Conservation (phyloP, 1,140 invertebrate genomes). For the Camponotus pennsylvanicus region DNA sequence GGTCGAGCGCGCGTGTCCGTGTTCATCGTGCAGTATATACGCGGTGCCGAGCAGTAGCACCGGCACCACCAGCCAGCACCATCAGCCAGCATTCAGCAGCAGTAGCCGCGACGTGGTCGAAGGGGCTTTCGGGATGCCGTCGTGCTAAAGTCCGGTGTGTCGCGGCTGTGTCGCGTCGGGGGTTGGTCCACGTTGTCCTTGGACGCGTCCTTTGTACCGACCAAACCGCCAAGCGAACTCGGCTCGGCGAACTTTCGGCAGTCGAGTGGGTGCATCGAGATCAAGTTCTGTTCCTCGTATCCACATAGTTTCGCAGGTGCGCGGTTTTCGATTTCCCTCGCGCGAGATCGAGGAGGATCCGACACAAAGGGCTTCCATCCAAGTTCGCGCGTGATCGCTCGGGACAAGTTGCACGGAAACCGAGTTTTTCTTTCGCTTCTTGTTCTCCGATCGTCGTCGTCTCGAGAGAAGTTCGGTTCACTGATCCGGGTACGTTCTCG, state of each 20-base stretch:
- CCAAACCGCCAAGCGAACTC: not conserved
- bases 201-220: not conserved
- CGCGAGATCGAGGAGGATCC: not conserved
- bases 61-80: slow-evolving; percentile 74
- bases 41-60: slow-evolving; percentile 73
- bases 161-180: slow-evolving; percentile 64
- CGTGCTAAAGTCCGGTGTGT: slow-evolving; percentile 66
- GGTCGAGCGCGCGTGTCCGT: slow-evolving; percentile 73
- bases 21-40: slow-evolving; percentile 72
- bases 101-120: slow-evolving; percentile 71
- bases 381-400: slow-evolving; percentile 54
- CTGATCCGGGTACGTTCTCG: slow-evolving; percentile 20
- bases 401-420: slow-evolving; percentile 26
- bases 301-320: slow-evolving; percentile 33
- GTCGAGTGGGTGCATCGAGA: not conserved
- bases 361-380: not conserved
- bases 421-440: slow-evolving; percentile 47
- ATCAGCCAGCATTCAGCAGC: slow-evolving; percentile 73
- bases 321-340: slow-evolving; percentile 25
- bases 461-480: slow-evolving; percentile 37
- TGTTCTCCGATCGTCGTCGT: slow-evolving; percentile 14
- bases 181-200: slow-evolving; percentile 36
- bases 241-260: slow-evolving; percentile 3
- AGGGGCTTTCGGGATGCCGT: slow-evolving; percentile 70
- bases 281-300: slow-evolving; percentile 4